Base-by-base conservation (phyloP, 2,113 vertebrate species). In the Plotosus lineatus region DNA sequence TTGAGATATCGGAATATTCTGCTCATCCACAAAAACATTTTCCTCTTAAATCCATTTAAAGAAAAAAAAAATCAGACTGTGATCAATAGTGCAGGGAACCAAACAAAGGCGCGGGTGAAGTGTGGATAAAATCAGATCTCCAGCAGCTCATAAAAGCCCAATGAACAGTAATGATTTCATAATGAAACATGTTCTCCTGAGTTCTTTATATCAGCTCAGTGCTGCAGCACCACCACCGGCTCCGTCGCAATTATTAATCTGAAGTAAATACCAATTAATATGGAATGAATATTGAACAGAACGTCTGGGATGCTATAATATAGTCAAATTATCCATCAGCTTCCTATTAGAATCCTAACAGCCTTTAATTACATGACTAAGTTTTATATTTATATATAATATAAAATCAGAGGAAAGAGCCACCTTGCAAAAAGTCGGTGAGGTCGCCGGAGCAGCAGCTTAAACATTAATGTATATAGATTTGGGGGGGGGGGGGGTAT, bases 211-310 rank as follows among this genome's bases (percentile, higher is more conserved):
- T 82, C 85, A 75, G 74, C 28, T 80, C 31, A 23, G 53, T 33
- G 6, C 56, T 33, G 72, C 44, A 73, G 72, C 44, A 73, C 78
- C 44, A 12, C 72, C 72, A 50, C 50, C 7, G 50, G 82, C 69
- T 69, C 40, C 72, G 26, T 75, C 77, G 63, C 85, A 89, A 85
- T 91, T 92, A 92, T 90, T 89, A 89, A 90, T 89, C 83, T 86
- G 72, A 87, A 48, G 63, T 86, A 87, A 89, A 91, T 88, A 82
- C 53, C 87, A 87, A 90, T 91, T 91, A 88, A 88, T 89, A 89
- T 85, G 80, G 73, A 89, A 88, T 63, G 81, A 86, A 77, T 85
- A 89, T 85, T 89, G 85, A 90, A 83, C 75, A 17, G 79, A 86
- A 75, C 88, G 88, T 90, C 85, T 80, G 71, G 26, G 69, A 65